A percentile compares a stretch with the other conserved stretches of the same genome.
These are phyloP conservation scores for Limenitis camilla DNA, from an alignment of 2,888 invertebrate species.

Conservation along the genomic window DNA sequence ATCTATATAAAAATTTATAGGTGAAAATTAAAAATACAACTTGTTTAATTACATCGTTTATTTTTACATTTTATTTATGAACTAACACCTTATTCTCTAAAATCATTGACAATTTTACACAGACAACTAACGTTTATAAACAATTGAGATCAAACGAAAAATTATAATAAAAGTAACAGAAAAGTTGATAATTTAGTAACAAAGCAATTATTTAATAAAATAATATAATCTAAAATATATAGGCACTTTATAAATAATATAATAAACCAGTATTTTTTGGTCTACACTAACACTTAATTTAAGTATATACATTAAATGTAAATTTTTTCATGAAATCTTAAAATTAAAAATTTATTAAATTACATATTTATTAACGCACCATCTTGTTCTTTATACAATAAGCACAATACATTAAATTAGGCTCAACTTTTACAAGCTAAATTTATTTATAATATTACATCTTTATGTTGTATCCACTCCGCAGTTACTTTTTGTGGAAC, in stretches of 20 bases:
- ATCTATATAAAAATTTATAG: neutral
- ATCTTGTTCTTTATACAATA: conserved; percentile 15
- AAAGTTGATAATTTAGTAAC: too few species aligned
- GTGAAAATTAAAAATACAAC: neutral
- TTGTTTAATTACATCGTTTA: neutral
- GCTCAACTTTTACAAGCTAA: neutral
- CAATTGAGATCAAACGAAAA: neutral
- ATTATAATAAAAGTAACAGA: too few species aligned
- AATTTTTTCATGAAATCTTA: neutral
- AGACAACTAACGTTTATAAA: neutral
- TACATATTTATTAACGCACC: conserved; percentile 10
- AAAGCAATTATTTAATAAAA: too few species aligned
- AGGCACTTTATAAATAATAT: too few species aligned
- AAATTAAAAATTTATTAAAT: neutral
- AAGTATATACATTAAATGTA: neutral
- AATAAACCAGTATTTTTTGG: too few species aligned
- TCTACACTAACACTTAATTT: too few species aligned
- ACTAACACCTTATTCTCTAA: neutral
- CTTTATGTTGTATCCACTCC: too few species aligned
- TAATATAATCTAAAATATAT: too few species aligned
- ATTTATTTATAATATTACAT: too few species aligned
- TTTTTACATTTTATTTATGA: neutral
- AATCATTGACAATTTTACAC: neutral
- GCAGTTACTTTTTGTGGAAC: too few species aligned
- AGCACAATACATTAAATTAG: neutral